These are phyloP conservation scores for Acanthosepion esculentum DNA, from an alignment of 2,888 invertebrate species.

Conservation along the genomic window DNA sequence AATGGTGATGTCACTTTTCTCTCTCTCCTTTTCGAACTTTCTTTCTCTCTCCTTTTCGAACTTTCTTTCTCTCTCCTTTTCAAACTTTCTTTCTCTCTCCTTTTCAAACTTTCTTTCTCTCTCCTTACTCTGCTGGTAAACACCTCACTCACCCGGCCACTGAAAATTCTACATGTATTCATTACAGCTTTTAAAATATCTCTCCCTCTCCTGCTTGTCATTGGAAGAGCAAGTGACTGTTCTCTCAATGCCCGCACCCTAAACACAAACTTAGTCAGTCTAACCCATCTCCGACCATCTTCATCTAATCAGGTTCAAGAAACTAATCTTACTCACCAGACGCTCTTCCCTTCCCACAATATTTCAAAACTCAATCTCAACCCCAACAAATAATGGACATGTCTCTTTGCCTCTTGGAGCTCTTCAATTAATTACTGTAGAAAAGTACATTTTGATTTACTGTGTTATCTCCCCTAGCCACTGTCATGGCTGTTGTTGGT, in stretches of 20 bases:
- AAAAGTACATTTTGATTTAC: neutral
- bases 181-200: neutral
- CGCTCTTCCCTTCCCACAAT: neutral
- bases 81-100: neutral
- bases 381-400: neutral
- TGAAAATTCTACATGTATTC: neutral
- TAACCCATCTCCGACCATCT: neutral
- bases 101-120: neutral
- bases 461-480: neutral
- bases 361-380: constrained; percentile 12
- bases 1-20: neutral
- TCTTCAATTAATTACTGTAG: neutral
- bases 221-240: neutral
- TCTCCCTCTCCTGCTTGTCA: neutral
- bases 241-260: neutral
- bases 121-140: neutral
- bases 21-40: too few species aligned
- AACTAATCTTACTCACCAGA: neutral
- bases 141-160: neutral
- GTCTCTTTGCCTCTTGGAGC: neutral
- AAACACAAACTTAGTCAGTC: neutral
- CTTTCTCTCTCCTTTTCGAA: neutral
- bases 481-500: neutral
- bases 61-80: neutral
- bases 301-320: neutral